Evolutionary conservation across 2,888 invertebrate species (phyloP).

Genomic region (Nowickia ferox): DNA sequence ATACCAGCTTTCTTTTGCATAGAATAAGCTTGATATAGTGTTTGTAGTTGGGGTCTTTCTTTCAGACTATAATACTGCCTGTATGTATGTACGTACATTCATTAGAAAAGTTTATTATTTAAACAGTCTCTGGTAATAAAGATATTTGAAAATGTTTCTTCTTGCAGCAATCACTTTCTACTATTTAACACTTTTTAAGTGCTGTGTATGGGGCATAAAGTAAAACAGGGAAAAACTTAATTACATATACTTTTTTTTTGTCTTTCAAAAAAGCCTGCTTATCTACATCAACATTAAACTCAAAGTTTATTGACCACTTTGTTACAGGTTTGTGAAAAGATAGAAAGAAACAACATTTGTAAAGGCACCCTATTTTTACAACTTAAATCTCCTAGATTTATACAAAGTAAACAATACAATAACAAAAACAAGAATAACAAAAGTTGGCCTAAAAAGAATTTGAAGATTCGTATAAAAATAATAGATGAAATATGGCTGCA

Average conservation of each 20-base stretch:
- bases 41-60: no score
- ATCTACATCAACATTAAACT: conserved; percentile 1
- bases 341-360: neutral
- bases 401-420: neutral
- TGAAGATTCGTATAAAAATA: neutral
- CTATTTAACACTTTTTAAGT: neutral
- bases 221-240: neutral
- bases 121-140: neutral
- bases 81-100: neutral
- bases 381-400: neutral
- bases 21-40: no score
- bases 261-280: neutral
- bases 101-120: neutral
- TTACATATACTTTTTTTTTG: neutral
- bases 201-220: neutral
- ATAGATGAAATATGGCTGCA: neutral
- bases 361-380: conserved; percentile 2
- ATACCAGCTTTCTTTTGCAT: no score
- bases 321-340: neutral
- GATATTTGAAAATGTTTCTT: neutral
- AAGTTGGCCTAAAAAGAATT: conserved; percentile 2
- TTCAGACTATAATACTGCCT: neutral
- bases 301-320: conserved; percentile 32
- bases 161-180: neutral
- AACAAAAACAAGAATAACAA: neutral